Base-by-base conservation (phyloP, 2,888 invertebrate genomes). In the Ptychoptera contaminata region DNA sequence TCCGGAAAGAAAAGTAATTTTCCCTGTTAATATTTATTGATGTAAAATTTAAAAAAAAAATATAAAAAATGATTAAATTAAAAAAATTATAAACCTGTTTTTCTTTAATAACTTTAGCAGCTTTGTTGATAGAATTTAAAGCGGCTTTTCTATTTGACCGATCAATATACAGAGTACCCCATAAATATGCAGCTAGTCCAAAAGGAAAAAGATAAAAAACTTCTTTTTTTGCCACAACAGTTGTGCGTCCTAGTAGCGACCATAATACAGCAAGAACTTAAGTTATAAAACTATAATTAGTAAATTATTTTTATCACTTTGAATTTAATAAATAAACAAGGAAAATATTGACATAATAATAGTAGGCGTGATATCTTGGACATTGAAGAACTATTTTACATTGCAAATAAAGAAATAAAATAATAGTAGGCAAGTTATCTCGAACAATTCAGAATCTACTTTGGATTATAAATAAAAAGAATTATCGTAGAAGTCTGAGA, bases 131-230 rank as follows among this genome's bases (percentile, higher is more conserved):
- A 8, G 14, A 11, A 16, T 23, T 38, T 32, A 38, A 37, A 41
- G 43, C 35, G 12, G 42, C 12, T 44, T 40, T 40, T 30, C 38
- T 30, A 15, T 32, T 38, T 34, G 29, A 37, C 49, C 92, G 70
- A 63, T 91, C 79, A 41, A 93, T 86, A 61, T 87, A 93, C 44
- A 92, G 76, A 0, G 88, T 83, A 34, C 91, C 91, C 79, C 86
- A 87, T 45, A 92, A 69, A 82, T 85, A 88, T 4, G 80, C 74
- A 0, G 86, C 85, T 6, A 86, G 61, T 8, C 91, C 92, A 58
- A 92, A 90, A 2, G 87, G 82, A 50, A 85, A 82, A 40, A 82
- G 65, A 60, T 82, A 91, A 51, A 86, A 73, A 40, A 93, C 69
- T 53, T 85, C 83, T 52, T 79, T 81, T 64, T 92, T 93, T 1